Evolutionary conservation across 2,797 vertebrate genomes (phyloP), one percentile per base, ranked within the genome.

Genomic region (Galagoides demidoff): DNA sequence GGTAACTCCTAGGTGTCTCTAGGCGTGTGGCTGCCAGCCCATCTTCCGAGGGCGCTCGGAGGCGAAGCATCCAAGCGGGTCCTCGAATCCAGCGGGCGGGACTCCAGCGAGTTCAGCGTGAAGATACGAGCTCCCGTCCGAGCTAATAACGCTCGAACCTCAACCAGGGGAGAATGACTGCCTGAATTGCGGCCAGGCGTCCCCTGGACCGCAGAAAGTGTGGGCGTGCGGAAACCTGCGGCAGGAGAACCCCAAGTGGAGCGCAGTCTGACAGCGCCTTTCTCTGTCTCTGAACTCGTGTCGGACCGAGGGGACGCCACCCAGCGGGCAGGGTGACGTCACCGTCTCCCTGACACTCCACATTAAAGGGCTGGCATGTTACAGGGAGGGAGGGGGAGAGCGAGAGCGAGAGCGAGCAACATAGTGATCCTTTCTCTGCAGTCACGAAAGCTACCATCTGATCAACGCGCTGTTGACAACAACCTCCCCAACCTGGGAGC

Each of bases 321-420:
- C 98, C 98, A 97, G 92, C 93, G 98, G 98, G 98, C 97, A 98
- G 98, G 98, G 98, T 98, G 98, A 99, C 98, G 98, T 99, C 98
- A 98, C 95, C 97, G 94, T 96, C 98, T 97, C 97, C 98, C 97
- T 97, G 98, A 96, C 98, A 98, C 97, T 98, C 98, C 85, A 94
- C 96, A 96, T 96, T 97, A 97, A 97, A 97, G 95, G 96, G 96
- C 97, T 97, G 97, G 96, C 97, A 63, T 90, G 97, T 96, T 97
- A 92, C 97, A 29, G 87, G 78, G 78, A 95, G 94, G 95, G 97
- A 96, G 96, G 96, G 83, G 90, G 90, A 63, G 93, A 92, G 79
- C 14, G 77, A 63, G 93, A 92, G 79, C 14, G 77, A 83, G 94
- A 85, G 90, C 39, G 22, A 96, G 92, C 37, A 22, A 39, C 81